A percentile compares a stretch with the other conserved stretches of the same genome.
Conservation (phyloP, 2,888 invertebrate species). For the Drosophila nigricruria region DNA sequence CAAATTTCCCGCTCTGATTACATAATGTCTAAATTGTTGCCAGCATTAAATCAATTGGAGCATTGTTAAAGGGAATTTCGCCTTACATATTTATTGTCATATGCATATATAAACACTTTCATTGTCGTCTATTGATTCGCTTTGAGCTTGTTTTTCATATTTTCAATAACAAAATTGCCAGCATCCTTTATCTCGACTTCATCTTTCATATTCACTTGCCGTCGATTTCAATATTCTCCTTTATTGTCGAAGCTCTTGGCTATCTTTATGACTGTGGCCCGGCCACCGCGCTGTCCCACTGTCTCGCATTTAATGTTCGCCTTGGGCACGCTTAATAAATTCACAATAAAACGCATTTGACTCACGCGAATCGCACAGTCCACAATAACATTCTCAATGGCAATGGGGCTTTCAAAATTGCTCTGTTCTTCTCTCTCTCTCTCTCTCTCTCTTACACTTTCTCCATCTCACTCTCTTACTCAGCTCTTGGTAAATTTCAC, state of each 20-base stretch:
- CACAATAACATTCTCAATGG: slow-evolving; percentile 23
- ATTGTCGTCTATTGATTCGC: slow-evolving; percentile 22
- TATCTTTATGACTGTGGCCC: slow-evolving; percentile 51
- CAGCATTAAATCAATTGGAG: slow-evolving; percentile 17
- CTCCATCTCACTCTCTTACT: neutral
- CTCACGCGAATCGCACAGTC: slow-evolving; percentile 52
- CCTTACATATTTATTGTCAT: neutral
- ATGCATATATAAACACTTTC: slow-evolving; percentile 6
- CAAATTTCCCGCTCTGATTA: neutral
- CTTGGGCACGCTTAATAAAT: slow-evolving; percentile 81
- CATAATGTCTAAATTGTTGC: neutral
- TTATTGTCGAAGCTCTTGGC: slow-evolving; percentile 51
- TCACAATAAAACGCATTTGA: slow-evolving; percentile 80
- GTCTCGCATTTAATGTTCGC: slow-evolving; percentile 70
- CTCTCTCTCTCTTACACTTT: neutral
- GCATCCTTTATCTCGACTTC: slow-evolving; percentile 43
- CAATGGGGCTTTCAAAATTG: slow-evolving; percentile 28
- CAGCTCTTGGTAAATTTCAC: slow-evolving; percentile 48
- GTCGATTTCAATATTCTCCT: slow-evolving; percentile 57
- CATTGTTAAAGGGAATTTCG: neutral
- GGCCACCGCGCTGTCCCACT: slow-evolving; percentile 2
- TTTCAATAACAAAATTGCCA: slow-evolving; percentile 42
- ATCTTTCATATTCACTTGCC: slow-evolving; percentile 39
- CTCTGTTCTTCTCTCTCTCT: slow-evolving; percentile 7
- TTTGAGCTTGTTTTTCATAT: slow-evolving; percentile 21